A percentile compares a stretch with the other conserved stretches of the same genome.
Conservation (phyloP, 2,888 invertebrate genomes). For the Dendrolimus pini region DNA sequence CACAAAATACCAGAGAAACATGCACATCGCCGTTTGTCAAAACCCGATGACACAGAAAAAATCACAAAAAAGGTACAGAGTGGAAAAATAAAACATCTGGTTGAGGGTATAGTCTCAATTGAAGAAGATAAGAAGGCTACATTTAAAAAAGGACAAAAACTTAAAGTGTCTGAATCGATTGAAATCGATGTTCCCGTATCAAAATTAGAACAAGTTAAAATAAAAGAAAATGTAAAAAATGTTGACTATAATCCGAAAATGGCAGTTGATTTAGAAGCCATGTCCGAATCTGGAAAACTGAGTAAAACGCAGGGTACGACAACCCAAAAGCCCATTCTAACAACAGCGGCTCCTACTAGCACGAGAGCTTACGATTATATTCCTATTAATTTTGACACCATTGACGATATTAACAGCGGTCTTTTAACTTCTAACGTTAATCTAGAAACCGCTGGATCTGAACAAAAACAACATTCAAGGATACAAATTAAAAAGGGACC, state of each 20-base stretch:
- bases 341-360: constrained; percentile 61
- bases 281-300: constrained; percentile 67
- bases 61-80: constrained; percentile 52
- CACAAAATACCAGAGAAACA: constrained; percentile 81
- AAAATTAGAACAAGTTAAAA: constrained; percentile 66
- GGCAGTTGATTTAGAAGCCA: constrained; percentile 61
- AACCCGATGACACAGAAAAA: constrained; percentile 63
- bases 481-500: constrained; percentile 92
- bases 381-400: constrained; percentile 68
- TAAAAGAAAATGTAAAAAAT: constrained; percentile 68
- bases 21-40: constrained; percentile 40
- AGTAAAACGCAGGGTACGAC: constrained; percentile 58
- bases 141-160: constrained; percentile 53
- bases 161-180: constrained; percentile 55
- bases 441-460: constrained; percentile 80
- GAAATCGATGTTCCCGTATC: constrained; percentile 68
- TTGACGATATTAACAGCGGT: constrained; percentile 66
- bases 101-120: constrained; percentile 65
- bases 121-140: constrained; percentile 62
- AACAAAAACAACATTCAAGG: constrained; percentile 82
- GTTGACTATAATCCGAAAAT: constrained; percentile 60
- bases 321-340: constrained; percentile 74
- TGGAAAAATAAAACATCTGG: constrained; percentile 50
- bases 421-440: constrained; percentile 69
- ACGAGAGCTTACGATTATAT: constrained; percentile 60